These are phyloP conservation scores for Cryptotis parvus DNA, from an alignment of 2,113 vertebrate genomes.

Conservation along the genomic window DNA sequence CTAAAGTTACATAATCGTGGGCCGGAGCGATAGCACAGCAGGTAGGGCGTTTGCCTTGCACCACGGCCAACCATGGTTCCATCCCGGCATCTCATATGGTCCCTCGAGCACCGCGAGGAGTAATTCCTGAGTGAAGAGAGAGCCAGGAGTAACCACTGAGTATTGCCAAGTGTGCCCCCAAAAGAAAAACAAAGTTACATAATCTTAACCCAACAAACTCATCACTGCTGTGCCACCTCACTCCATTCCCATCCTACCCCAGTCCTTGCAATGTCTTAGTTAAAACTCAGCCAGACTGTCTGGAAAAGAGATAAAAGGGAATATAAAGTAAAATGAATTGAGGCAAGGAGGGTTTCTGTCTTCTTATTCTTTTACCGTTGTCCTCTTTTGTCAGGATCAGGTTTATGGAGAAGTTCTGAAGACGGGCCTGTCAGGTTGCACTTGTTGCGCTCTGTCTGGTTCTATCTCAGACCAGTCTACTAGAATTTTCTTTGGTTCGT, in stretches of 20 bases:
- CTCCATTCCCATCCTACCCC: not conserved
- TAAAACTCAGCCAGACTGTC: not conserved
- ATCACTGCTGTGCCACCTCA: not conserved
- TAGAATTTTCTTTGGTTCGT: not conserved
- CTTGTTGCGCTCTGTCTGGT: not conserved
- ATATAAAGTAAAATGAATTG: slow-evolving; percentile 16
- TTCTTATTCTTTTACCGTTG: not conserved
- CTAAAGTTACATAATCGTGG: not conserved
- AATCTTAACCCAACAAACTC: not conserved
- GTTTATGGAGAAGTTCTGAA: not conserved
- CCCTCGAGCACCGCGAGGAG: too few species aligned
- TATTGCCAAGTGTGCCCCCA: too few species aligned
- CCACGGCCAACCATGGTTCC: too few species aligned
- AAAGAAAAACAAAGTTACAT: not conserved
- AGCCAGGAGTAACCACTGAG: too few species aligned
- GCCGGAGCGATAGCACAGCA: too few species aligned
- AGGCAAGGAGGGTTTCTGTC: not conserved
- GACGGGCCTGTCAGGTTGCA: not conserved
- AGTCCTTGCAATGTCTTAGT: not conserved
- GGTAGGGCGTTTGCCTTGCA: too few species aligned
- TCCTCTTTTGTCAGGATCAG: not conserved
- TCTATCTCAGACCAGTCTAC: not conserved
- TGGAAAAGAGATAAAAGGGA: slow-evolving; percentile 1
- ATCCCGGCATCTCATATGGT: too few species aligned
- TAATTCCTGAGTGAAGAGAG: too few species aligned